Evolutionary conservation across 2,113 vertebrate species (phyloP).

Genomic region (Connochaetes taurinus): DNA sequence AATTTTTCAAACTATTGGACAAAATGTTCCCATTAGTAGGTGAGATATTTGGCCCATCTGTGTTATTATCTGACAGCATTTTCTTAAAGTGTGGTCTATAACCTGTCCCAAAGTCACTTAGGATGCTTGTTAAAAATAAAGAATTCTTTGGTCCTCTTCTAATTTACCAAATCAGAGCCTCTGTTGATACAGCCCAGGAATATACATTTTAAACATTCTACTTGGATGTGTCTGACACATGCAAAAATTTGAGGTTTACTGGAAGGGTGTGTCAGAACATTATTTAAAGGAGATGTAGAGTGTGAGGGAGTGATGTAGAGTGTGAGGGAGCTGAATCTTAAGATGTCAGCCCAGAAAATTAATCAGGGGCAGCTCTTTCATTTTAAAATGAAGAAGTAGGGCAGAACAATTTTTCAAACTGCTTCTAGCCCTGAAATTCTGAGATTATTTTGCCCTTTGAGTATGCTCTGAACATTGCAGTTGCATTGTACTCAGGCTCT

Average conservation of each 20-base stretch:
- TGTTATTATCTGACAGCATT: not conserved
- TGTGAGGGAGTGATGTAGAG: not conserved
- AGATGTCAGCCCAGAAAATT: not conserved
- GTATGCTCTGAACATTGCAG: not conserved
- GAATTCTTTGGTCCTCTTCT: not conserved
- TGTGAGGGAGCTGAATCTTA: not conserved
- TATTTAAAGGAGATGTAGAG: not conserved
- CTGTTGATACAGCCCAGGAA: not conserved
- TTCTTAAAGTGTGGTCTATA: not conserved
- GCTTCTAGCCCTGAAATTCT: not conserved
- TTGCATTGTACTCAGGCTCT: not conserved
- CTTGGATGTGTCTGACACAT: not conserved
- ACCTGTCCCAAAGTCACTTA: not conserved
- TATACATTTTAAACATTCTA: not conserved
- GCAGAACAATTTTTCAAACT: not conserved
- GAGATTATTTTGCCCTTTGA: not conserved
- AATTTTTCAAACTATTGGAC: not conserved
- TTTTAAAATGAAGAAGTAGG: slow-evolving; percentile 19
- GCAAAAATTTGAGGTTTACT: not conserved
- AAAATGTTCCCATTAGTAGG: not conserved
- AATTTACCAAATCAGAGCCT: not conserved
- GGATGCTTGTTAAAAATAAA: not conserved
- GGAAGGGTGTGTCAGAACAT: not conserved
- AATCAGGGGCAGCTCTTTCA: not conserved
- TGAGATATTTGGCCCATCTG: not conserved